Evolutionary conservation across 2,113 vertebrate species (phyloP).

Genomic region (Etheostoma spectabile): DNA sequence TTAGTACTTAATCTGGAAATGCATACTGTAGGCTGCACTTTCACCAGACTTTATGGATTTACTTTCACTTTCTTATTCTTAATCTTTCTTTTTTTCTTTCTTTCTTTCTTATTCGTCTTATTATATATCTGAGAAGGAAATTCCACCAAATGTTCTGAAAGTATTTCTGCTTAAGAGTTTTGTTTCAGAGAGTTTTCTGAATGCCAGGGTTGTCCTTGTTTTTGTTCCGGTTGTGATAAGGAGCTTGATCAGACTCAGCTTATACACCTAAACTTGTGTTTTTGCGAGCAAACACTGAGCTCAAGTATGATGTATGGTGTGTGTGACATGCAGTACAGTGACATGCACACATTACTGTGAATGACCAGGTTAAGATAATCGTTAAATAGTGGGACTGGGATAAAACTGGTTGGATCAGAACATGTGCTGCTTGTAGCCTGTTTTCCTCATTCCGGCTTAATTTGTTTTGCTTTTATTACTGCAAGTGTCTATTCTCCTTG

Average conservation of each 20-base stretch:
- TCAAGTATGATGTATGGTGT: not conserved
- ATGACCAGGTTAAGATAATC: not conserved
- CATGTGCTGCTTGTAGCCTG: not conserved
- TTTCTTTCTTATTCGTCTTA: no score
- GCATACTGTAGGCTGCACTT: not conserved
- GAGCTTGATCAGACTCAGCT: not conserved
- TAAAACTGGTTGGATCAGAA: not conserved
- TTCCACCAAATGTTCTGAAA: not conserved
- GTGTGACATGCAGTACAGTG: not conserved
- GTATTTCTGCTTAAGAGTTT: not conserved
- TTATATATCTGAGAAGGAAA: not conserved
- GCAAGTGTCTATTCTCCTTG: not conserved
- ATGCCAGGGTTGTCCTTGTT: not conserved
- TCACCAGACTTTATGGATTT: not conserved
- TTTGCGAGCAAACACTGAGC: not conserved
- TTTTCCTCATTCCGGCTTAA: constrained; percentile 16
- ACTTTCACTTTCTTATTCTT: not conserved
- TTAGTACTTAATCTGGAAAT: not conserved
- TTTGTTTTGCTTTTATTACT: constrained; percentile 1
- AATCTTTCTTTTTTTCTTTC: no score
- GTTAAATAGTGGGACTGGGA: not conserved
- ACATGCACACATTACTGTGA: not conserved
- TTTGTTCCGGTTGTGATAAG: not conserved
- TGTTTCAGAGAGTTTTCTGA: not conserved
- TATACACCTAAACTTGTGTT: not conserved